phyloP scores from a whole-genome alignment of 2,888 invertebrate genomes.

The Vannuccia rotundouncinata region DNA sequence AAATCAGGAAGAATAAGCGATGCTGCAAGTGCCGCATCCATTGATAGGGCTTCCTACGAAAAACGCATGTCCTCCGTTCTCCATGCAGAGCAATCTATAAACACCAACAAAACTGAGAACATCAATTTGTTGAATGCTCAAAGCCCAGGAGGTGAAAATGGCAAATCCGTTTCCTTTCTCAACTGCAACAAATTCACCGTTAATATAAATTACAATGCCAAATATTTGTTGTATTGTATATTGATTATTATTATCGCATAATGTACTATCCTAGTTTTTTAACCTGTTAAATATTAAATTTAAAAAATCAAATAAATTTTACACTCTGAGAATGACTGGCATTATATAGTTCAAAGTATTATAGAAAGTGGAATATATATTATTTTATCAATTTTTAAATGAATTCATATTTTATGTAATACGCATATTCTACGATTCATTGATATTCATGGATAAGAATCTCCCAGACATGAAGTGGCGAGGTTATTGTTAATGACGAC shows the following conservation, averaged over 20 bases:
- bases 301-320: slow-evolving; percentile 1
- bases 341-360: slow-evolving; percentile 22
- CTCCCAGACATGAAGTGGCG: too few species aligned
- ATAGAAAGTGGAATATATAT: slow-evolving; percentile 21
- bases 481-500: too few species aligned
- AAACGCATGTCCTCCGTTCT: slow-evolving; percentile 12
- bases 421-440: too few species aligned
- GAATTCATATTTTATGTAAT: too few species aligned
- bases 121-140: slow-evolving; percentile 24
- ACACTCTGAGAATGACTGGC: slow-evolving; percentile 12
- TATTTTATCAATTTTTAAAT: too few species aligned
- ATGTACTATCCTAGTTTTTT: slow-evolving; percentile 6
- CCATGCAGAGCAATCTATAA: slow-evolving; percentile 20
- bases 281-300: slow-evolving; percentile 19
- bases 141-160: slow-evolving; percentile 16
- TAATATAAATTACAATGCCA: slow-evolving; percentile 13
- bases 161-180: slow-evolving; percentile 15
- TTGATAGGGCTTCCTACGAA: not conserved
- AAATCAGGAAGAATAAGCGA: slow-evolving; percentile 28
- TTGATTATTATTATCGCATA: slow-evolving; percentile 19
- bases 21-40: slow-evolving; percentile 4
- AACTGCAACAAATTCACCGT: slow-evolving; percentile 23
- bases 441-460: too few species aligned
- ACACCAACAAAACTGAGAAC: slow-evolving; percentile 5
- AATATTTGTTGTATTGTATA: slow-evolving; percentile 11